Conservation (phyloP, 2,888 invertebrate species). For the Campopleginae sp. region DNA sequence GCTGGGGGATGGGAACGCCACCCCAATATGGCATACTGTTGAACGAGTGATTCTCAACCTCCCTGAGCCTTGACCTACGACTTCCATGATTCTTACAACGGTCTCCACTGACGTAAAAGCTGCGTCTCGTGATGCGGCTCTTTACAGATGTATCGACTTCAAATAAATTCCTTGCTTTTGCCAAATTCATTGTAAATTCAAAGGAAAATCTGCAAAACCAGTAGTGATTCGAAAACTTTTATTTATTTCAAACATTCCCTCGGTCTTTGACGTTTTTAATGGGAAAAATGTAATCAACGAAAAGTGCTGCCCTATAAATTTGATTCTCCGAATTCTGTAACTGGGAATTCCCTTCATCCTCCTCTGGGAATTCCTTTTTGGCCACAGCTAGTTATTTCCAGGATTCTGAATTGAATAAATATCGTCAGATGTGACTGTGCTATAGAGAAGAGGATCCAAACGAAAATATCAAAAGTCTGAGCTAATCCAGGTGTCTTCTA, state of each 20-base stretch:
- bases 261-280: background rate
- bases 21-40: constrained; percentile 11
- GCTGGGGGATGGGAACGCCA: background rate
- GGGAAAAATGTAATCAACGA: background rate
- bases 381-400: background rate
- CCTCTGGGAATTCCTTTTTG: background rate
- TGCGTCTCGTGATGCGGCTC: constrained; percentile 24
- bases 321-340: background rate
- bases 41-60: constrained; percentile 57
- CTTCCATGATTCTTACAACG: constrained; percentile 29
- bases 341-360: background rate
- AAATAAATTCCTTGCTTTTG: background rate
- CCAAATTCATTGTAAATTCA: background rate
- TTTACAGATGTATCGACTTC: background rate
- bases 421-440: background rate
- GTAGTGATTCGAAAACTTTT: background rate
- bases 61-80: constrained; percentile 58
- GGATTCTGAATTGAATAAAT: background rate
- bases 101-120: constrained; percentile 57
- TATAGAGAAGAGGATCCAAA: background rate
- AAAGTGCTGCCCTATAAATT: background rate
- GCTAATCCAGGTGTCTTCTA: background rate
- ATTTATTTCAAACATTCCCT: background rate
- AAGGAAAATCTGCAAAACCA: background rate
- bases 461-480: background rate